Percentiles rank a stretch among this genome's conserved stretches.
These are phyloP conservation scores for Enteromius thamalakanensis DNA, from an alignment of 2,797 vertebrate genomes.

Conservation along the genomic window DNA sequence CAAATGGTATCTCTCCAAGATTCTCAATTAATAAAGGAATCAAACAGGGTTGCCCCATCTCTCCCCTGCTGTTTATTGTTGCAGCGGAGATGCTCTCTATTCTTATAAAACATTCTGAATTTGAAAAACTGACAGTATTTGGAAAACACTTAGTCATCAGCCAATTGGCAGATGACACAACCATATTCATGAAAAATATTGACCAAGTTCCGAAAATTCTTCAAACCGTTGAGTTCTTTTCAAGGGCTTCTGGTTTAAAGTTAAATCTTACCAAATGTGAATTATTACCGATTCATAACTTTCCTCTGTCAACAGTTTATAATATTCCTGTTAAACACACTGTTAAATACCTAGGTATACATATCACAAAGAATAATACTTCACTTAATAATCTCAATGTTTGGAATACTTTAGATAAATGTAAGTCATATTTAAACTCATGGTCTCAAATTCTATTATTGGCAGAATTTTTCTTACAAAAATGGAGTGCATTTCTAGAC, in stretches of 20 bases:
- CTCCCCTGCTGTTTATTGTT: too few relatives aligned
- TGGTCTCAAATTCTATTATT: not conserved
- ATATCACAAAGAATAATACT: not conserved
- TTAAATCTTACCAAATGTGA: constrained; percentile 24
- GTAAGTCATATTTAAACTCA: not conserved
- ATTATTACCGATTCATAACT: not conserved
- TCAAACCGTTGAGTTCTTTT: constrained; percentile 3
- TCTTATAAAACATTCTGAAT: too few relatives aligned
- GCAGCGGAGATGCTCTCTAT: too few relatives aligned
- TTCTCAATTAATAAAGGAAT: too few relatives aligned
- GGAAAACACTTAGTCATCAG: not conserved
- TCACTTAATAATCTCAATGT: constrained; percentile 3
- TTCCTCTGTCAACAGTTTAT: not conserved
- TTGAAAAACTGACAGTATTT: not conserved
- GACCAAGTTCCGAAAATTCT: not conserved
- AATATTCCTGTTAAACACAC: constrained; percentile 23
- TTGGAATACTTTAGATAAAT: not conserved
- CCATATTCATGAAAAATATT: constrained; percentile 5
- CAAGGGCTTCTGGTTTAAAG: constrained; percentile 12
- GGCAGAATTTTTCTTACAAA: not conserved
- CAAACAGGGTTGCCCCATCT: too few relatives aligned
- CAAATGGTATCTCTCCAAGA: too few relatives aligned
- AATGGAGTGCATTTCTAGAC: not conserved
- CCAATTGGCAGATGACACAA: constrained; percentile 26
- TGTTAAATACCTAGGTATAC: constrained; percentile 6